Evolutionary conservation across 2,888 invertebrate genomes (phyloP).

Genomic region (Chrysolina haemoptera): DNA sequence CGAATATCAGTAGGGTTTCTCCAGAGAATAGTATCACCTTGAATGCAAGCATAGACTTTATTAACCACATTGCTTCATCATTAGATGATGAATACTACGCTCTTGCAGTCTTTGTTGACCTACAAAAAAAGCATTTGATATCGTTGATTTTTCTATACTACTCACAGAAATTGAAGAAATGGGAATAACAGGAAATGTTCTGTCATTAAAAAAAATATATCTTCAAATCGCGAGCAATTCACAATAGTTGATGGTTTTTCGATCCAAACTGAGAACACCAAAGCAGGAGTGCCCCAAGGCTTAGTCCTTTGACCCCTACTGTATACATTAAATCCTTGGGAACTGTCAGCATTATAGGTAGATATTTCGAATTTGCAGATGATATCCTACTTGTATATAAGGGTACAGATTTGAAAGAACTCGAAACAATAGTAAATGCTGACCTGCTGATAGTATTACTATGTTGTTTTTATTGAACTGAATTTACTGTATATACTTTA

Average conservation of each 20-base stretch:
- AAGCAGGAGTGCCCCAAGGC: not conserved
- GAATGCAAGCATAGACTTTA: too few relatives aligned
- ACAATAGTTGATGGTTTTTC: not conserved
- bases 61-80: not conserved
- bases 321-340: not conserved
- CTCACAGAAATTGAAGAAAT: slow-evolving; percentile 17
- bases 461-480: too few relatives aligned
- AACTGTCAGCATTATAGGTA: not conserved
- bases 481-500: too few relatives aligned
- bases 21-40: too few relatives aligned
- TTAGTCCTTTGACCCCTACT: not conserved
- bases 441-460: too few relatives aligned
- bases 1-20: not conserved
- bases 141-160: slow-evolving; percentile 10
- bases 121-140: slow-evolving; percentile 2
- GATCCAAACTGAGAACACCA: not conserved
- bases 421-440: slow-evolving; percentile 11
- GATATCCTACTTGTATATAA: not conserved
- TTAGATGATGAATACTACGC: slow-evolving; percentile 9
- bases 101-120: slow-evolving; percentile 6
- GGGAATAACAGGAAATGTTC: not conserved
- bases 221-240: not conserved
- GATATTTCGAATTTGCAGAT: not conserved
- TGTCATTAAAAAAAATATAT: not conserved
- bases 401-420: slow-evolving; percentile 8